Base-by-base conservation (phyloP, 2,888 invertebrate genomes). In the Zhengitettix transpicula region DNA sequence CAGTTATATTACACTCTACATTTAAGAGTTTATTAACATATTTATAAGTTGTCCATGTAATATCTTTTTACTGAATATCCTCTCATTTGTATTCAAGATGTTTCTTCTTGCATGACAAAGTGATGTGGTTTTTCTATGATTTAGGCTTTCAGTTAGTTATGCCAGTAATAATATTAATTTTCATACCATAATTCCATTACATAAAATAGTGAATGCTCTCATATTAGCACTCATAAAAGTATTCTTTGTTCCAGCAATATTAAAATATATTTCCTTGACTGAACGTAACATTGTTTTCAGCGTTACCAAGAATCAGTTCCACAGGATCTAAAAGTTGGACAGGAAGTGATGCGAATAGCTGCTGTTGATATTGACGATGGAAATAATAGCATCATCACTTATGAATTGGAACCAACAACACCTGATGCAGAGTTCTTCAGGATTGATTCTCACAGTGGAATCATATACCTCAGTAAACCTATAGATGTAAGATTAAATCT, bases 351-450 rank as follows among this genome's bases (percentile, higher is more conserved):
- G 87, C 80, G 89, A 71, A 88, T 94, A 71, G 91, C 93, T 62
- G 93, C 94, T 15, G 92, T 91, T 42, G 94, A 93, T 72, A 85
- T 90, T 65, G 95, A 96, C 70, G 89, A 92, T 69, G 91, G 93
- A 14, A 84, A 87, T 70, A 97, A 97, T 76, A 91, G 93, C 61
- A 83, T 85, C 67, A 82, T 95, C 12, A 80, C 81, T 64, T 95
- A 93, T 71, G 72, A 71, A 42, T 67, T 81, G 42, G 70, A 73
- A 28, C 65, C 72, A 15, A 79, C 76, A 64, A 74, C 75, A 41
- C 76, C 76, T 65, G 74, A 75, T 66, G 71, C 77, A 42, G 75
- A 81, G 11, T 90, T 88, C 73, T 95, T 95, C 72, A 78, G 78
- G 64, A 89, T 95, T 65, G 88, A 91, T 70, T 78, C 81, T 59